Percentiles rank a stretch among this genome's conserved stretches.
Conservation (phyloP, 2,113 vertebrate genomes). For the Marmota monax region DNA sequence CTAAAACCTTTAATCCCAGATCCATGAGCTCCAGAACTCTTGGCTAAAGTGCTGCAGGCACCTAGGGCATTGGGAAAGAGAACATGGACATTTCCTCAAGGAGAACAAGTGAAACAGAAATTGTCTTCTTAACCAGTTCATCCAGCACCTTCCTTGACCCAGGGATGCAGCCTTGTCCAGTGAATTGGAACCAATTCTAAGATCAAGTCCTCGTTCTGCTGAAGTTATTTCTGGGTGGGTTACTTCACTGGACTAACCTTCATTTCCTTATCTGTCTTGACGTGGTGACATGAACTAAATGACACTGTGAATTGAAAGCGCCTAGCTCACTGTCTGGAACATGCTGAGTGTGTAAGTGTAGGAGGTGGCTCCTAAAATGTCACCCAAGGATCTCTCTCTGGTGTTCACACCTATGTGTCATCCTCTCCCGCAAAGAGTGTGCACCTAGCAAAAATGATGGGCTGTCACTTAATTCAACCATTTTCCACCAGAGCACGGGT, state of each 20-base stretch:
- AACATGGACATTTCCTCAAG: background rate
- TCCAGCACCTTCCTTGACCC: background rate
- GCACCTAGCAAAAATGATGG: no score
- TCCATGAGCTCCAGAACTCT: background rate
- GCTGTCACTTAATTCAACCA: background rate
- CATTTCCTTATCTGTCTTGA: background rate
- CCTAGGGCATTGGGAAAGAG: background rate
- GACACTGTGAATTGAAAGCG: background rate
- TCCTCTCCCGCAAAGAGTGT: no score
- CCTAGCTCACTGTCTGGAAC: no score
- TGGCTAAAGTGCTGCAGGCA: background rate
- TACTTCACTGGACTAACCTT: background rate
- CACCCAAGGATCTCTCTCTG: no score
- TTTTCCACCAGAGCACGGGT: background rate
- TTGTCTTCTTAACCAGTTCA: background rate
- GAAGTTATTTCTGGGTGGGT: background rate
- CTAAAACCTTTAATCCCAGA: background rate
- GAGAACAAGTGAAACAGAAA: background rate
- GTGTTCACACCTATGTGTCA: accelerated
- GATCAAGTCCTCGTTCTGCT: background rate
- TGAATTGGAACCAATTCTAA: background rate
- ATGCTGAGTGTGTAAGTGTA: background rate
- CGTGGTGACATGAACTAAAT: background rate
- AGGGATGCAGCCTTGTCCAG: background rate
- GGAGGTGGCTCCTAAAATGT: background rate